Evolutionary conservation across 2,888 invertebrate genomes (phyloP).

Genomic region (Cyaniris semiargus): DNA sequence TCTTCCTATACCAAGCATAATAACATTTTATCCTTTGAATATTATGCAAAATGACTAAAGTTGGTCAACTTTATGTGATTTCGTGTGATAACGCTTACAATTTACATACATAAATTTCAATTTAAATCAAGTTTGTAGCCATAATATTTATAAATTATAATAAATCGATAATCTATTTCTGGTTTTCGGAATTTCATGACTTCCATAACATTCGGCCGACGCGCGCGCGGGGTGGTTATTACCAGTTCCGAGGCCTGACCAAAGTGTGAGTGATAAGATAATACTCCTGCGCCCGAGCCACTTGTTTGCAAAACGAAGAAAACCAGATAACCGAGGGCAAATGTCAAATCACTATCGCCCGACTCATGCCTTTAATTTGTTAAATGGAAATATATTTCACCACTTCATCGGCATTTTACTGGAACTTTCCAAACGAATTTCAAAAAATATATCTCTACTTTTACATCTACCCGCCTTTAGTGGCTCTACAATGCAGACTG

Average conservation of each 20-base stretch:
- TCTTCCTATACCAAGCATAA: background rate
- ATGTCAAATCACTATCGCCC: conserved; percentile 12
- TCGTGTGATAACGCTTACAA: no score
- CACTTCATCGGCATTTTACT: background rate
- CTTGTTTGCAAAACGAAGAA: conserved; percentile 31
- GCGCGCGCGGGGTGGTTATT: conserved; percentile 14
- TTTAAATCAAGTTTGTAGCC: background rate
- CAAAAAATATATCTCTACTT: background rate
- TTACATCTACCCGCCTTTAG: background rate
- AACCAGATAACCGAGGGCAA: conserved; percentile 29
- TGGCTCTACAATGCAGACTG: background rate
- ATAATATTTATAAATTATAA: conserved; percentile 13
- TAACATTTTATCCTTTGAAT: background rate
- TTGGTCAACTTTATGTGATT: background rate
- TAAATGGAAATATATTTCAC: conserved; percentile 16
- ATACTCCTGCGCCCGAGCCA: background rate
- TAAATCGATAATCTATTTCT: background rate
- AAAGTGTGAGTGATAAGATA: conserved; percentile 25
- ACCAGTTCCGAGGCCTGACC: conserved; percentile 19
- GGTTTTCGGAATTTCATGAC: conserved; percentile 1
- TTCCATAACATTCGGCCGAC: conserved; percentile 23
- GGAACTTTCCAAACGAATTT: background rate
- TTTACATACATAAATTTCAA: background rate
- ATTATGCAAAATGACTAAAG: background rate
- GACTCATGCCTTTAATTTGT: conserved; percentile 26